Percentiles rank a stretch among this genome's conserved stretches.
phyloP scores from a whole-genome alignment of 2,797 vertebrate species.

The Microctenopoma stevenorrisi region DNA sequence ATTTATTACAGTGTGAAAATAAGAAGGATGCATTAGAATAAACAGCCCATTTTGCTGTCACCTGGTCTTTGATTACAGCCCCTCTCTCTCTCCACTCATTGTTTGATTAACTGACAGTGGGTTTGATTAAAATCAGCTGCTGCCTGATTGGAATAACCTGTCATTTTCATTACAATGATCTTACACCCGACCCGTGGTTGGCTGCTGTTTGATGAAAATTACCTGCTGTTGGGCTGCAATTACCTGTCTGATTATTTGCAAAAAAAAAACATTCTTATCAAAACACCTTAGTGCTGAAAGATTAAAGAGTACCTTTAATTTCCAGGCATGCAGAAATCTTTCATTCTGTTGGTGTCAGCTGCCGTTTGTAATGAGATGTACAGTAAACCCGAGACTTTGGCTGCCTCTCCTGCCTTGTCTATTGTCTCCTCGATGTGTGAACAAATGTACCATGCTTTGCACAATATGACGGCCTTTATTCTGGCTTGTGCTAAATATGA shows the following conservation, averaged over 20 bases:
- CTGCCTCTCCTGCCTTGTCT: conserved; percentile 1
- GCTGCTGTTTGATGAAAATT: conserved; percentile 69
- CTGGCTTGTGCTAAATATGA: conserved; percentile 18
- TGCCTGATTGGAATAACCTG: conserved; percentile 69
- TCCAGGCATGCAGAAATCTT: conserved; percentile 50
- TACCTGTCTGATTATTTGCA: conserved; percentile 63
- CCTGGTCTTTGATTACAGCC: conserved; percentile 58
- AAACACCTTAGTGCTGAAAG: conserved; percentile 46
- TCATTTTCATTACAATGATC: conserved; percentile 65
- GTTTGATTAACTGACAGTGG: conserved; percentile 64
- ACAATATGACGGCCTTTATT: conserved; percentile 29
- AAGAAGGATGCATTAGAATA: conserved; percentile 9
- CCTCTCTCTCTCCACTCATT: conserved; percentile 25
- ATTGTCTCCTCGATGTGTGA: not conserved
- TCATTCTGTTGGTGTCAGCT: conserved; percentile 41
- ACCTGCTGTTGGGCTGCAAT: conserved; percentile 60
- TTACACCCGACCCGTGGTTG: conserved; percentile 18
- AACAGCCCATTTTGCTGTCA: conserved; percentile 33
- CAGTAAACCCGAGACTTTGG: conserved; percentile 10
- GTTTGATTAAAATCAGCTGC: conserved; percentile 71
- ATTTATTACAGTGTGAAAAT: conserved; percentile 43
- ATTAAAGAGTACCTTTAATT: conserved; percentile 45
- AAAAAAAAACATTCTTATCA: conserved; percentile 43
- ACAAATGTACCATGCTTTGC: not conserved
- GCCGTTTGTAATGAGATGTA: conserved; percentile 18